A percentile compares a stretch with the other conserved stretches of the same genome.
Conservation (phyloP, 2,113 vertebrate species). For the Ctenomys sociabilis region DNA sequence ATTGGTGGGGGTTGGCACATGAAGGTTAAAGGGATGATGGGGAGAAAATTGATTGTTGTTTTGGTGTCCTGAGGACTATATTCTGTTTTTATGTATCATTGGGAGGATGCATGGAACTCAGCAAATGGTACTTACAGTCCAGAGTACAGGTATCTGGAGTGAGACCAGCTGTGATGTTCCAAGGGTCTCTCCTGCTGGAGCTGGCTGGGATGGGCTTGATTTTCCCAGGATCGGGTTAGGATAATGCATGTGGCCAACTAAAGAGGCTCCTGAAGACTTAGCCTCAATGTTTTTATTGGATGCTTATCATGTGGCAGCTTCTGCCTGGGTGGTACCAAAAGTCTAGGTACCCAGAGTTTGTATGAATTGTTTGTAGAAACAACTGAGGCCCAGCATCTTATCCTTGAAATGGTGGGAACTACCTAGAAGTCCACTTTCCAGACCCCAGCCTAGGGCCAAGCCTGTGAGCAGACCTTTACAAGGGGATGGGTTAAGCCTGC, state of each 20-base stretch:
- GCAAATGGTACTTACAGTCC: no score
- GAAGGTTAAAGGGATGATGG: neutral
- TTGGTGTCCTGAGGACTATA: neutral
- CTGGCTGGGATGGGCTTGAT: rapidly evolving
- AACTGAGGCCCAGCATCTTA: neutral
- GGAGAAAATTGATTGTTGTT: conserved; percentile 33
- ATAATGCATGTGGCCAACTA: rapidly evolving
- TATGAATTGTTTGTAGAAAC: neutral
- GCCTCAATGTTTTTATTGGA: neutral
- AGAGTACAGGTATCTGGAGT: neutral
- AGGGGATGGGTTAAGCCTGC: neutral
- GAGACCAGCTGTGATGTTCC: neutral
- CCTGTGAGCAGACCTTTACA: neutral
- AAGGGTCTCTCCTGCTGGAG: neutral
- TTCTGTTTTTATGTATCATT: neutral
- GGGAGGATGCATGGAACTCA: neutral
- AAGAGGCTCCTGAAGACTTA: neutral
- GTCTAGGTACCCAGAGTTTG: neutral
- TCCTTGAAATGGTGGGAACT: neutral
- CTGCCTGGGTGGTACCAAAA: neutral
- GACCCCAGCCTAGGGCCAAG: neutral
- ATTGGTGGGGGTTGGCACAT: neutral
- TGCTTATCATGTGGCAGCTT: neutral
- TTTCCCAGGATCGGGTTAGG: neutral
- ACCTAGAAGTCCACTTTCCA: neutral